Base-by-base conservation (phyloP, 2,888 invertebrate species). In the Petrolisthes cinctipes region DNA sequence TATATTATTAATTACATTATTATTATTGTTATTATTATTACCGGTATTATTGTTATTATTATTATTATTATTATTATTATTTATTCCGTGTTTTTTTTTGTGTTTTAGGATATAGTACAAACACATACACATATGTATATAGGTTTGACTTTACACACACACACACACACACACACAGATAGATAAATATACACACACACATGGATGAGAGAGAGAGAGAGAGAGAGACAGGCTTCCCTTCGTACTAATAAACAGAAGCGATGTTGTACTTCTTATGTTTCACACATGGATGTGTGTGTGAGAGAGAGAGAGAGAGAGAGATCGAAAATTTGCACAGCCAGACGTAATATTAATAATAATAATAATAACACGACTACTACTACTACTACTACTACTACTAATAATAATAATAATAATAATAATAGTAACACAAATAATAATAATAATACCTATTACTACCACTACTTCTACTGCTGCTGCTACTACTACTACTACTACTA, bases 71-170 rank as follows among this genome's bases (percentile, higher is more conserved):
- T 79, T 79, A 53, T 76, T 37, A 37, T 79, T 56, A 82, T 11
- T 54, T 73, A 75, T 83, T 61, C 23, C 73, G 57, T 83, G 57
- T 75, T 57, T 75, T 75, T 75, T 57, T 75, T 75, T 57, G 14
- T 78, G 37, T 0, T 37, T 37, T 37, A 1, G 2, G 37, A 37
- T 1, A 37, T 37, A 2, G 37, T 37, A 37, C 37, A 37, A 37
- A 37, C 7, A 79, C 23, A 20, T 5, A 79, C 37, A 37, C 37
- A 37, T 54, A 54, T n/a, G 4, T 3, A 14, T 75, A 78, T 7
- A n/a, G n/a, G n/a, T 54, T 54, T 54, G 11, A 78, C 53, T 54
- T 54, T 54, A 61, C 61, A n/a, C 9, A 78, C n/a, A n/a, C 7
- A 79, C 23, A 20, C 9, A 79, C 37, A 37, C 37, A 37, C 37